Percentiles rank a stretch among this genome's conserved stretches.
These are phyloP conservation scores for Oopsacas minuta DNA, from an alignment of 37 sponge, comb jelly and placozoan species.

Conservation along the genomic window DNA sequence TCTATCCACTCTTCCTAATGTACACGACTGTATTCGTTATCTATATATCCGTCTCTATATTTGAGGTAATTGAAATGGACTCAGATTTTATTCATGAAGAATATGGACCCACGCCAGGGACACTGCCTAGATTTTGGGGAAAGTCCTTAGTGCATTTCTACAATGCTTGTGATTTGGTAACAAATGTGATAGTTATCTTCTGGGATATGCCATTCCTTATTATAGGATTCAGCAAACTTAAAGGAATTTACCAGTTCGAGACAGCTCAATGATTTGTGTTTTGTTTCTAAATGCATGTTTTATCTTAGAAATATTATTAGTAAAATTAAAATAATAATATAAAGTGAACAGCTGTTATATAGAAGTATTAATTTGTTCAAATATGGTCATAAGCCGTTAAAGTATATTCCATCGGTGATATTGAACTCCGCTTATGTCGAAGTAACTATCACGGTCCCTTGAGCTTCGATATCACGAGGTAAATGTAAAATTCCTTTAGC, in stretches of 20 bases:
- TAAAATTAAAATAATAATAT: background rate
- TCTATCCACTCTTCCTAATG: background rate
- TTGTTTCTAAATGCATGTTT: background rate
- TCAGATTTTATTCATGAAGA: background rate
- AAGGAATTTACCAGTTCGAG: constrained; percentile 1
- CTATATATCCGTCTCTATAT: background rate
- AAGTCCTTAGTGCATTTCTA: background rate
- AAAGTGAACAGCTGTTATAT: too few relatives aligned
- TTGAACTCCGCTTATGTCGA: too few relatives aligned
- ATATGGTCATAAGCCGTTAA: too few relatives aligned
- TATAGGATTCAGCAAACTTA: background rate
- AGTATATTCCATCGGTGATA: too few relatives aligned
- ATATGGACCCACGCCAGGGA: background rate
- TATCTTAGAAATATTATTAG: background rate
- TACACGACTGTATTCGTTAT: background rate
- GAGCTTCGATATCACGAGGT: too few relatives aligned
- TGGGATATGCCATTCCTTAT: constrained; percentile 6
- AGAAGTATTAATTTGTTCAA: too few relatives aligned
- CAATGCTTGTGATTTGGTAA: background rate
- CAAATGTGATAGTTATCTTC: background rate
- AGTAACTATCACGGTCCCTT: too few relatives aligned
- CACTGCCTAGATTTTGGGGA: background rate
- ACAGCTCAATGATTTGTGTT: background rate
- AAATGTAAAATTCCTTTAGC: too few relatives aligned
- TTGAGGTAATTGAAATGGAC: background rate